Percentiles rank a stretch among this genome's conserved stretches.
Conservation (phyloP, 2,888 invertebrate species). For the Platerodrilus igneus region DNA sequence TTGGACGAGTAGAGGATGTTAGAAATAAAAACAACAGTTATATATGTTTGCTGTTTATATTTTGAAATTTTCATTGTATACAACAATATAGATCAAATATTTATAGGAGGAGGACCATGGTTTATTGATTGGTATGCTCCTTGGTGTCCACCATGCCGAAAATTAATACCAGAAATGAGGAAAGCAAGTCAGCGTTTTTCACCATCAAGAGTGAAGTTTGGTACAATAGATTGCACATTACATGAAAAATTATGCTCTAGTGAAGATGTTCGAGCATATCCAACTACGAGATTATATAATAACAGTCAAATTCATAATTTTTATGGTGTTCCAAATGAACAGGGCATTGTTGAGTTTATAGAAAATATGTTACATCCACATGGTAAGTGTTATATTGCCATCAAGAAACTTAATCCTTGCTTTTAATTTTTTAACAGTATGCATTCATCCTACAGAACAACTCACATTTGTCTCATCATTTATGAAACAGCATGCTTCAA, state of each 20-base stretch:
- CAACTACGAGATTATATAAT: slow-evolving; percentile 66
- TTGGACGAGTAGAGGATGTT: too few relatives aligned
- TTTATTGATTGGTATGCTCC: slow-evolving; percentile 74
- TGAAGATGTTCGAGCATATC: slow-evolving; percentile 62
- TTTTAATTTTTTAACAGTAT: too few relatives aligned
- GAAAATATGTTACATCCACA: slow-evolving; percentile 53
- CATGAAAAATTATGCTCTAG: slow-evolving; percentile 56
- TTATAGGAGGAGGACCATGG: slow-evolving; percentile 50
- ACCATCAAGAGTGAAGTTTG: slow-evolving; percentile 52
- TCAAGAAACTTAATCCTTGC: too few relatives aligned
- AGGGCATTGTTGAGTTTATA: slow-evolving; percentile 61
- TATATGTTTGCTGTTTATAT: background rate
- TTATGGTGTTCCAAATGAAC: slow-evolving; percentile 56
- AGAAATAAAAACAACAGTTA: too few relatives aligned
- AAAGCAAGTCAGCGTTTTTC: slow-evolving; percentile 54
- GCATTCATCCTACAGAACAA: too few relatives aligned
- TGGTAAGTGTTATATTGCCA: too few relatives aligned
- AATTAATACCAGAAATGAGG: slow-evolving; percentile 62
- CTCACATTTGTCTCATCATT: too few relatives aligned
- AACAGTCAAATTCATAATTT: slow-evolving; percentile 52
- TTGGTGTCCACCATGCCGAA: slow-evolving; percentile 74
- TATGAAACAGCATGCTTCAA: too few relatives aligned
- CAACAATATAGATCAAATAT: too few relatives aligned
- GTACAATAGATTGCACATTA: slow-evolving; percentile 65
- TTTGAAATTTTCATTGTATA: background rate